Evolutionary conservation across 2,888 invertebrate species (phyloP).

Genomic region (Pandemis heparana): DNA sequence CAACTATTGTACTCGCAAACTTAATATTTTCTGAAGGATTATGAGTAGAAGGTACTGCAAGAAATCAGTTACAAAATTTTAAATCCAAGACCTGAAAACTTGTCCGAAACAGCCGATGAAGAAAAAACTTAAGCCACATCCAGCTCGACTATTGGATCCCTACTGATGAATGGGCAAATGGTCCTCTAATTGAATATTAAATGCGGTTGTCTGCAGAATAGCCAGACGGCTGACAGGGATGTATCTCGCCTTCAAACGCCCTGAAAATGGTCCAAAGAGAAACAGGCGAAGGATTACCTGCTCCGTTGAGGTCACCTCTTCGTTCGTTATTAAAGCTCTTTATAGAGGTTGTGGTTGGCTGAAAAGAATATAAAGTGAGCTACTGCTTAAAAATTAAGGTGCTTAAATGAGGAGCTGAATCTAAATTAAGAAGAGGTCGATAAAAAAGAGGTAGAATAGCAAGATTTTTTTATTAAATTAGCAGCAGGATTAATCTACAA

Average conservation of each 20-base stretch:
- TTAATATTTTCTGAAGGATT: too few relatives aligned
- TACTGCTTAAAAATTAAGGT: slow-evolving; percentile 12
- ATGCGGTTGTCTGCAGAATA: slow-evolving; percentile 60
- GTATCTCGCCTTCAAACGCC: slow-evolving; percentile 54
- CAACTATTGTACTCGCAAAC: too few relatives aligned
- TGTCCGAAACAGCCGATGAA: background rate
- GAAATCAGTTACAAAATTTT: background rate
- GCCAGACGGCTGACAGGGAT: slow-evolving; percentile 63
- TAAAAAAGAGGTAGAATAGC: background rate
- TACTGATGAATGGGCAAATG: slow-evolving; percentile 70
- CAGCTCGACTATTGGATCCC: slow-evolving; percentile 7
- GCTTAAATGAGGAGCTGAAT: background rate
- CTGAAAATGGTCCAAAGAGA: slow-evolving; percentile 53
- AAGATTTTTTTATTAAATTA: background rate
- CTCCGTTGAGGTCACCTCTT: slow-evolving; percentile 31
- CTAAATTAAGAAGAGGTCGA: slow-evolving; percentile 2
- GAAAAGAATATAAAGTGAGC: slow-evolving; percentile 34
- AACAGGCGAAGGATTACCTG: slow-evolving; percentile 47
- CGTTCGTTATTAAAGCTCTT: slow-evolving; percentile 42
- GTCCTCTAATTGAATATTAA: slow-evolving; percentile 75
- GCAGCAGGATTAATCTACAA: background rate
- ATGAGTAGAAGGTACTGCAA: too few relatives aligned
- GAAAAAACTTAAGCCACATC: slow-evolving; percentile 12
- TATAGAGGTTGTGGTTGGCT: slow-evolving; percentile 31
- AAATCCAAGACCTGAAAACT: background rate